These are phyloP conservation scores for Melanotaenia maccullochi DNA, from an alignment of 2,797 vertebrate genomes.

Conservation along the genomic window DNA sequence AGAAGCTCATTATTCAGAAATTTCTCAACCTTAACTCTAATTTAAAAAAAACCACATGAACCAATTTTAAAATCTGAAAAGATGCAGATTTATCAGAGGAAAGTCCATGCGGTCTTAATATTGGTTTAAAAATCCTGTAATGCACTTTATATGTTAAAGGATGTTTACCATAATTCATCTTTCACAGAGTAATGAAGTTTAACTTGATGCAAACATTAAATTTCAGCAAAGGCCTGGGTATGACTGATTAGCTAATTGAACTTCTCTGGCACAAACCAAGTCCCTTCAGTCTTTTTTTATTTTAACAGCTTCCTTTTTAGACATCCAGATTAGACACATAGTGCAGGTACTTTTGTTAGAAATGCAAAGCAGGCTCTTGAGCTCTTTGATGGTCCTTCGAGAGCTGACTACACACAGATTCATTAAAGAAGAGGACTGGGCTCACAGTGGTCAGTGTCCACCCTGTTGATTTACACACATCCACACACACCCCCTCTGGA, in stretches of 20 bases:
- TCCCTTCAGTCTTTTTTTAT: background rate
- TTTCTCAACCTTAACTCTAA: background rate
- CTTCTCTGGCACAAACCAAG: background rate
- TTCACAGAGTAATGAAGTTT: background rate
- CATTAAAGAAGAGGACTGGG: slow-evolving; percentile 42
- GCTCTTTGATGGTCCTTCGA: slow-evolving; percentile 24
- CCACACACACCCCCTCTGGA: slow-evolving; percentile 1
- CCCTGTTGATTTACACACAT: slow-evolving; percentile 32
- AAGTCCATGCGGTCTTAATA: background rate
- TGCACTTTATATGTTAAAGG: background rate
- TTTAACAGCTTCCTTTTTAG: background rate
- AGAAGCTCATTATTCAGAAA: background rate
- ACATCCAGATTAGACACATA: slow-evolving; percentile 1
- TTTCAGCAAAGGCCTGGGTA: background rate
- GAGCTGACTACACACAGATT: slow-evolving; percentile 20
- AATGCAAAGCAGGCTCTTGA: slow-evolving; percentile 35
- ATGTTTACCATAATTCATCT: background rate
- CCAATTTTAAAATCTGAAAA: too few relatives aligned
- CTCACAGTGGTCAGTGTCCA: slow-evolving; percentile 19
- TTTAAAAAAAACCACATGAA: too few relatives aligned
- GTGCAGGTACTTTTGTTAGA: slow-evolving; percentile 21
- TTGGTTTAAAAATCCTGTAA: too few relatives aligned
- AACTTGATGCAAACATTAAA: background rate
- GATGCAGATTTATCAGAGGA: background rate
- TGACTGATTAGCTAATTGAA: background rate